A percentile compares a stretch with the other conserved stretches of the same genome.
These are phyloP conservation scores for Tribolium castaneum DNA, from an alignment of 1,140 invertebrate genomes.

Conservation along the genomic window DNA sequence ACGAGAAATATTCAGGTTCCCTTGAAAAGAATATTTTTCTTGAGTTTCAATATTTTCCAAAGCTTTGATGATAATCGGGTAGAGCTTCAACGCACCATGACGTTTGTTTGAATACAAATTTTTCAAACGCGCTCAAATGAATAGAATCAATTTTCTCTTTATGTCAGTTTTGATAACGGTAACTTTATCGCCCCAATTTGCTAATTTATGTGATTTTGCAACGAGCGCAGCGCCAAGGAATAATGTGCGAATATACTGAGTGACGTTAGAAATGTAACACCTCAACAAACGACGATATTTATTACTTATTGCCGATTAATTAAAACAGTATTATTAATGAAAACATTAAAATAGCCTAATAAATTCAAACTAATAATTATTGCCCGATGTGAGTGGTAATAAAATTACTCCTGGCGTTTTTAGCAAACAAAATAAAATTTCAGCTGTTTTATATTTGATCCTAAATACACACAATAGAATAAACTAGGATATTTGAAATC, in stretches of 20 bases:
- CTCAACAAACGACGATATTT: no score
- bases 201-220: neutral
- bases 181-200: neutral
- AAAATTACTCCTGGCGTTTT: no score
- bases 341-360: no score
- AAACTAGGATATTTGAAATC: no score
- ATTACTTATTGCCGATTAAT: no score
- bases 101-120: conserved; percentile 22
- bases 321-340: no score
- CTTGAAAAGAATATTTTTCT: conserved; percentile 8
- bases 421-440: no score
- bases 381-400: no score
- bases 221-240: neutral
- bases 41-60: conserved; percentile 24
- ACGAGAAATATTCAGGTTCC: conserved; percentile 4
- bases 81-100: conserved; percentile 10
- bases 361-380: no score
- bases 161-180: conserved; percentile 1
- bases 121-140: conserved; percentile 12
- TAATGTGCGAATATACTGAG: neutral
- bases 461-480: no score
- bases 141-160: conserved; percentile 21
- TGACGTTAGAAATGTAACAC: neutral
- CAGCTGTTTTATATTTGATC: no score
- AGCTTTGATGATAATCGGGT: conserved; percentile 22